These are phyloP conservation scores for Montipora capitata DNA, from an alignment of 92 coral and sea anemone species.

Conservation along the genomic window DNA sequence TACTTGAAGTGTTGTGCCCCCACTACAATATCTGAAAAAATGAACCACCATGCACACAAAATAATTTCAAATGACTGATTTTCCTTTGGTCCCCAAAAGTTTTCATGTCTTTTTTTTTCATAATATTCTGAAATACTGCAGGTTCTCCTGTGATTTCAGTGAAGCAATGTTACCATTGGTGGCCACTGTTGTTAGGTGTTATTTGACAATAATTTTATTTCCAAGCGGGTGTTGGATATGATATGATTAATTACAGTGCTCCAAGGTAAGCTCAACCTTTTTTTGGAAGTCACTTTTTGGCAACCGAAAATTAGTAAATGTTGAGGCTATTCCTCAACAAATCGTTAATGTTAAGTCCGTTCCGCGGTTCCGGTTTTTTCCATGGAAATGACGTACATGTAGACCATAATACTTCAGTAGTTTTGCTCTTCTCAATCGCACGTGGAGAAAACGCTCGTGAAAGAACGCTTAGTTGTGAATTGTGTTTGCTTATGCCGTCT, in stretches of 20 bases:
- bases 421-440: no score
- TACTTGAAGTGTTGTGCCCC: conserved; percentile 25
- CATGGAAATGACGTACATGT: no score
- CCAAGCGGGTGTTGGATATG: conserved; percentile 17
- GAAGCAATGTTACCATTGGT: conserved; percentile 22
- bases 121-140: neutral
- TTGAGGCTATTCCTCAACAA: no score
- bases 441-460: no score
- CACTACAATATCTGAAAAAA: conserved; percentile 10
- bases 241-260: conserved; percentile 7
- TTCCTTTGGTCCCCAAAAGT: neutral
- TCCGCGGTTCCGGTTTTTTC: no score
- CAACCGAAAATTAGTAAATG: neutral
- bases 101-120: neutral
- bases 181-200: conserved; percentile 10
- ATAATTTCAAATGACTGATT: conserved; percentile 2
- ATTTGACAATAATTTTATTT: neutral
- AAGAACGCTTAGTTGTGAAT: no score
- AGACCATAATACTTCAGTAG: no score
- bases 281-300: neutral
- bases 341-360: no score
- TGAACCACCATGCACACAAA: neutral
- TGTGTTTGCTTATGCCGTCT: no score
- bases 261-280: neutral
- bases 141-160: conserved; percentile 13